Base-by-base conservation (phyloP, 2,113 vertebrate genomes). In the Caloenas nicobarica region DNA sequence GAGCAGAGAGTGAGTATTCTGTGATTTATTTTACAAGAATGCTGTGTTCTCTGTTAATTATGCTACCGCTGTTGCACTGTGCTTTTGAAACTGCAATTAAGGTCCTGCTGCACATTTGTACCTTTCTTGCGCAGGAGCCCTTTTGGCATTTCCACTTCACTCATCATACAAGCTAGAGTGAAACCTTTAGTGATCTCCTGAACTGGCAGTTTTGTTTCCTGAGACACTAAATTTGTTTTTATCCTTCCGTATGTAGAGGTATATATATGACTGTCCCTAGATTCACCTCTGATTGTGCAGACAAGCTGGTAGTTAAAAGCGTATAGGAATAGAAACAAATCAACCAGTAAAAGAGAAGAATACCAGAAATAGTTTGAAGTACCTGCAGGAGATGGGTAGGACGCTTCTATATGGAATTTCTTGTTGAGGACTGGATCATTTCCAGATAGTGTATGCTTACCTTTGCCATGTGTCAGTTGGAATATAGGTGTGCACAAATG, bases 81-180 rank as follows among this genome's bases (percentile, higher is more conserved):
- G 61, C 56, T 94, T 94, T 92, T 61, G 72, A 95, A 88, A 57
- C 53, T 26, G 18, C 60, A 57, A 1, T 74, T 51, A 79, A 79
- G 53, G 61, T 86, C 53, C 48, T 92, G 61, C 82, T 84, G 72
- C 80, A 87, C 48, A 16, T 92, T 90, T 81, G 57, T 88, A 61
- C 72, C 56, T 80, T 85, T 89, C 89, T 50, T 78, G 51, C 53
- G 33, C 42, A n/a, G 64, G 46, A 93, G 24, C 51, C 65, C 48
- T 95, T 95, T 78, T 68, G 64, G 56, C 86, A 68, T 94, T 97
- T 96, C 82, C 80, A 81, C 85, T 90, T 94, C 81, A 86, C 79
- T 93, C 64, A 21, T 34, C 60, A 71, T 62, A 74, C 22, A 68
- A 65, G 76, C 60, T 83, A 60, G 17, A 86, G 76, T 73, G 42